Evolutionary conservation across 1,140 invertebrate species (phyloP), one percentile per base, ranked within the genome.

Genomic region (Ips typographus): DNA sequence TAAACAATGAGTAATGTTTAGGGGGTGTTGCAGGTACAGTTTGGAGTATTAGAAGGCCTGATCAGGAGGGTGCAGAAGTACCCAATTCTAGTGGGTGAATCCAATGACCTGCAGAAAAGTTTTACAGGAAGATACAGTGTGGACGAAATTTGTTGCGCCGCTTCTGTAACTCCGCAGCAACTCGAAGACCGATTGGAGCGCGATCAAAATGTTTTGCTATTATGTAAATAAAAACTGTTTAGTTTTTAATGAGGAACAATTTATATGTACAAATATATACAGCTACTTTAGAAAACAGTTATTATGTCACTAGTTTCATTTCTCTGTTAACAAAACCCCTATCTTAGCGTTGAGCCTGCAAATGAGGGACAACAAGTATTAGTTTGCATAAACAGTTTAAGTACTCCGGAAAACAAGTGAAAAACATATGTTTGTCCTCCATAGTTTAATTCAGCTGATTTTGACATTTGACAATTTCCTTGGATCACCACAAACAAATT

Each of bases 131-230:
- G 84, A 1, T 88, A 90, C 52, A 93, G 88, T 76, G 88, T 91
- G 53, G 94, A 97, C 83, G 92, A 95, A 83, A 95, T 97, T 75
- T 96, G 94, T 76, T 94, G 93, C 77, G 85, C 88, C 65, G 90
- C 90, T n/a, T 90, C 91, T n/a, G 82, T 94, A 52, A 90, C 88
- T 61, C 84, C 90, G 38, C 85, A 89, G 56, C 90, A 94, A 73
- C 85, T 98, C 40, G 93, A 96, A 77, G 91, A 94, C 71, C 87
- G 91, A 63, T 88, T 96, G 4, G 94, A 96, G 73, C 87, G 87
- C 69, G 94, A 96, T 83, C 87, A 93, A 38, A 91, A 91, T 81
- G 87, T 96, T 55, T 84, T 91, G 57, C 84, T 94, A 72, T 88
- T 95, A 71, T 94, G 91, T 89, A 94, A 94, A 81, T 96, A 83